Evolutionary conservation across 2,888 invertebrate species (phyloP).

Genomic region (Zelleria hepariella): DNA sequence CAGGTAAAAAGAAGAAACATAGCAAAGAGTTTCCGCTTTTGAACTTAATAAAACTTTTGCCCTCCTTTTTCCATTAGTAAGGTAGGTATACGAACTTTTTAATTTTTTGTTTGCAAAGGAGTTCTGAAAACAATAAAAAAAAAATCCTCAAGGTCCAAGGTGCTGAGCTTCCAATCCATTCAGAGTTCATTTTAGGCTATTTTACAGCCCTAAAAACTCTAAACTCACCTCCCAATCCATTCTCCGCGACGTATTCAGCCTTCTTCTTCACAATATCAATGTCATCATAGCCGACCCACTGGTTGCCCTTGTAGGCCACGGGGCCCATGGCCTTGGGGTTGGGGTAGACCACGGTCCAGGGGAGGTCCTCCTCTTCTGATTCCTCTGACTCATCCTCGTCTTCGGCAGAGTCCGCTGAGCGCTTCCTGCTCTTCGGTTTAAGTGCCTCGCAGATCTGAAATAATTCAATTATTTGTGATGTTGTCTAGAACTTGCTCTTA

Average conservation of each 20-base stretch:
- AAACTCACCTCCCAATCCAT: constrained; percentile 81
- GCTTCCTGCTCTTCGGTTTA: constrained; percentile 46
- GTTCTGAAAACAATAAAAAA: no score
- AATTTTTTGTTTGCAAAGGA: no score
- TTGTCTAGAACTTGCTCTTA: no score
- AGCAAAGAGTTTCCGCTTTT: no score
- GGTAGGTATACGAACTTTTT: no score
- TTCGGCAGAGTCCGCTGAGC: constrained; percentile 23
- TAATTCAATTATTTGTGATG: background rate
- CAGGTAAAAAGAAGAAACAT: no score
- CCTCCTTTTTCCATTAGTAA: no score
- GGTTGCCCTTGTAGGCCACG: constrained; percentile 85
- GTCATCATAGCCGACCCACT: constrained; percentile 96
- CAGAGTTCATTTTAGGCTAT: no score
- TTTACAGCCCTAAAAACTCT: background rate
- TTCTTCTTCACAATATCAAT: constrained; percentile 86
- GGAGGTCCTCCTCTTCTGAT: constrained; percentile 63
- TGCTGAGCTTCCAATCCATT: no score
- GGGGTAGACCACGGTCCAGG: constrained; percentile 87
- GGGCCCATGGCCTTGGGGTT: constrained; percentile 90
- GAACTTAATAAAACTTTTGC: no score
- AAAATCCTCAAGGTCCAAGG: no score
- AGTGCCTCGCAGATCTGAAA: constrained; percentile 87
- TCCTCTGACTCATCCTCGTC: constrained; percentile 42
- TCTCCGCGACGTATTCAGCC: constrained; percentile 87